Evolutionary conservation across 2,888 invertebrate genomes (phyloP).

Genomic region (Aplocera efformata): DNA sequence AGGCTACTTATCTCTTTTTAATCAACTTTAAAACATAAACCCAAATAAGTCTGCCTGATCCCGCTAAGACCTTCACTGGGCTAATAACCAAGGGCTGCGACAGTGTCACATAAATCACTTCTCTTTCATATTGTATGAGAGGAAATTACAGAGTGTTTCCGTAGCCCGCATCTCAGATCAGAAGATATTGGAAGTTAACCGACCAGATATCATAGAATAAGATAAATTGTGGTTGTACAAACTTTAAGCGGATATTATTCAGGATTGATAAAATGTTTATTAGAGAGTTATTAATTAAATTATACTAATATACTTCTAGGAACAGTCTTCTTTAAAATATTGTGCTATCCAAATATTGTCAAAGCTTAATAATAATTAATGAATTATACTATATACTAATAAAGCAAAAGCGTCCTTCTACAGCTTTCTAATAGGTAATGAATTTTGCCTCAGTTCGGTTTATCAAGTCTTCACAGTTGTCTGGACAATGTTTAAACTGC

Average conservation of each 20-base stretch:
- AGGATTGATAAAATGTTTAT: too few species aligned
- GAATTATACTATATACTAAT: too few species aligned
- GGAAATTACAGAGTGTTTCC: constrained; percentile 65
- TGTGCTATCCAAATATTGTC: too few species aligned
- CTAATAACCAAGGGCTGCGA: constrained; percentile 46
- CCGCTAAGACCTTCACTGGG: constrained; percentile 25
- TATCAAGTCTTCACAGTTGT: constrained; percentile 24
- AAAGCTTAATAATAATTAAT: too few species aligned
- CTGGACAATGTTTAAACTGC: constrained; percentile 49
- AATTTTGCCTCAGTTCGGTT: constrained; percentile 14
- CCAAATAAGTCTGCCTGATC: constrained; percentile 24
- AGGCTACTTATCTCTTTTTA: constrained; percentile 30
- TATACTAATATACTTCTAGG: too few species aligned
- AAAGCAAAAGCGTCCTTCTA: constrained; percentile 24
- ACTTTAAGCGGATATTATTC: background rate
- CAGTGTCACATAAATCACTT: constrained; percentile 61
- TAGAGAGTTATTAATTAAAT: too few species aligned
- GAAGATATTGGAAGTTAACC: constrained; percentile 44
- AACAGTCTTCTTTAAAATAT: too few species aligned
- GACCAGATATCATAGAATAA: constrained; percentile 25
- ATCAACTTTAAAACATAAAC: constrained; percentile 29
- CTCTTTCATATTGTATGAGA: constrained; percentile 51
- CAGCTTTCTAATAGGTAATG: constrained; percentile 24
- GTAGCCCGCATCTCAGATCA: constrained; percentile 66
- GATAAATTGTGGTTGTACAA: constrained; percentile 3